phyloP scores from a whole-genome alignment of 2,797 vertebrate genomes.

The Molossus molossus region DNA sequence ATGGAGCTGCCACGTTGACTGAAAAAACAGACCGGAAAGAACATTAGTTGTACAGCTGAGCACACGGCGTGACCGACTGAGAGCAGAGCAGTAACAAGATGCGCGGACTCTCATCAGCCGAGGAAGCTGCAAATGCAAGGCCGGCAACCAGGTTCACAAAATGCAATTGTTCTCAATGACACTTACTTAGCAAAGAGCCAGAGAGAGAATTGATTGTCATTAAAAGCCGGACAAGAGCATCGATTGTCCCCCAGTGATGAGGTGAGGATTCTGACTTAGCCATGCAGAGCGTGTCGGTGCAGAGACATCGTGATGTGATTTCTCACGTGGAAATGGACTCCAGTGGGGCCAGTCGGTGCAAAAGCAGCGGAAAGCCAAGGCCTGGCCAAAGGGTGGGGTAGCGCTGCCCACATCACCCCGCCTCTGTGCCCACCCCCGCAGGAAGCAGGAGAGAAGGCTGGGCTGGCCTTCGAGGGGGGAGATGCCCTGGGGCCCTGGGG shows the following conservation, averaged over 20 bases:
- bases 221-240: constrained; percentile 66
- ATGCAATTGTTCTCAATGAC: constrained; percentile 68
- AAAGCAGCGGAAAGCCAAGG: constrained; percentile 67
- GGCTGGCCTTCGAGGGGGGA: background rate
- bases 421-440: accelerated
- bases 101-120: constrained; percentile 64
- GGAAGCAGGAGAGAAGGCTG: background rate
- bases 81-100: constrained; percentile 58
- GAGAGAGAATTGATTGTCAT: constrained; percentile 75
- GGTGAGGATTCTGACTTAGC: constrained; percentile 73
- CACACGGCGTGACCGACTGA: background rate
- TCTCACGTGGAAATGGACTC: constrained; percentile 68
- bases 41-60: background rate
- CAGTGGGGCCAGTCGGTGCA: constrained; percentile 41
- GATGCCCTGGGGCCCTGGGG: accelerated
- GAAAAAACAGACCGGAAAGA: constrained; percentile 31
- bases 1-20: background rate
- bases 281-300: background rate
- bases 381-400: background rate
- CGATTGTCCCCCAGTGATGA: constrained; percentile 46
- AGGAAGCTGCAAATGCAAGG: constrained; percentile 68
- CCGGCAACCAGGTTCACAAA: constrained; percentile 40
- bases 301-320: constrained; percentile 69
- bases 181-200: constrained; percentile 78
- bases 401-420: background rate